Conservation (phyloP, 1,140 invertebrate genomes). For the Drosophila willistoni region DNA sequence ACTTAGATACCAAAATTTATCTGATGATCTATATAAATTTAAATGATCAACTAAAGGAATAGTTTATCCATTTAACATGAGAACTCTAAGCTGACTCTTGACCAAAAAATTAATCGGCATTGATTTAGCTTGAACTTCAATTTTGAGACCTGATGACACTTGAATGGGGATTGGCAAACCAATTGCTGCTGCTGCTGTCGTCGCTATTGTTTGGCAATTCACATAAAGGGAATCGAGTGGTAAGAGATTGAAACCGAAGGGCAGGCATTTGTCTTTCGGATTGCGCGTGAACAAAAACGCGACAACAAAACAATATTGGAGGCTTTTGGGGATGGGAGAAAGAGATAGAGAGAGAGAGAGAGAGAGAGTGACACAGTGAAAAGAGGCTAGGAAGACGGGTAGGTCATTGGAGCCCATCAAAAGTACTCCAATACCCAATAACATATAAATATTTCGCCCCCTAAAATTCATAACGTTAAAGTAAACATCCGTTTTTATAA, state of each 20-base stretch:
- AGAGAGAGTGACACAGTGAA: too few relatives aligned
- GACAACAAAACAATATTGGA: slow-evolving; percentile 16
- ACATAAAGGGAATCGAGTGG: slow-evolving; percentile 11
- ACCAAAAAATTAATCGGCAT: not conserved
- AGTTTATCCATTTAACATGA: too few relatives aligned
- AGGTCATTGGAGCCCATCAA: slow-evolving; percentile 9
- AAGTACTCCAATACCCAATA: too few relatives aligned
- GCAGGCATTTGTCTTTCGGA: slow-evolving; percentile 46
- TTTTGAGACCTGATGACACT: not conserved
- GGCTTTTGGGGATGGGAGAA: not conserved
- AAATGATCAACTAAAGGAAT: too few relatives aligned
- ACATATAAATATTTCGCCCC: too few relatives aligned
- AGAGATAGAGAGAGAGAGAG: not conserved
- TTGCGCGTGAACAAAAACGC: slow-evolving; percentile 30
- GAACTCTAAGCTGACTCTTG: too few relatives aligned
- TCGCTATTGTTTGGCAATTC: slow-evolving; percentile 15
- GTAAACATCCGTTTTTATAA: too few relatives aligned
- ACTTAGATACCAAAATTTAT: too few relatives aligned
- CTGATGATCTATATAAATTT: too few relatives aligned
- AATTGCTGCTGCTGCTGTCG: slow-evolving; percentile 5
- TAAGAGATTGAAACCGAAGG: not conserved
- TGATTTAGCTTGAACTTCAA: not conserved
- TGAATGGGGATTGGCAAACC: slow-evolving; percentile 4
- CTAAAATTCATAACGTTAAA: too few relatives aligned
- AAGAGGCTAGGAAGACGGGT: not conserved